Evolutionary conservation across 2,888 invertebrate species (phyloP), one percentile per base, ranked within the genome.

Genomic region (Aspidiotus rigidus): DNA sequence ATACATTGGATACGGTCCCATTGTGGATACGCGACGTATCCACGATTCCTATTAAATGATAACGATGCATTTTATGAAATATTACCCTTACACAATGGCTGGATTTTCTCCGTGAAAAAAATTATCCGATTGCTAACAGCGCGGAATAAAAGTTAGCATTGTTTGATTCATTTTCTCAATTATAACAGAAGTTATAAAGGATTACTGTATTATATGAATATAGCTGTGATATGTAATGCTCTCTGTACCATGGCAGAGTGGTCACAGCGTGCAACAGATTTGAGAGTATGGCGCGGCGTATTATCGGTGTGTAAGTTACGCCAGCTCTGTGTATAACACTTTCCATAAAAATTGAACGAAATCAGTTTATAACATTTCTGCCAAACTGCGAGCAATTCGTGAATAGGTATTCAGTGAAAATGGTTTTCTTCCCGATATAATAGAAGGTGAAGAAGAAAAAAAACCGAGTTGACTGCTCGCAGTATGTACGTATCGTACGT

Each of bases 51-150:
- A 62, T 41, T 59, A 66, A 66, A 66, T 56, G 57, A 56, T 66
- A 66, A 66, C 66, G 66, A 66, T 66, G 66, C 66, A 66, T 66
- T 57, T 66, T 66, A 66, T 66, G 66, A 66, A 66, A 59, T 66
- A 66, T 66, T 66, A 66, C 57, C 66, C 66, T 66, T 44, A 42
- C 66, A 66, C 66, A 66, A 66, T 57, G 66, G 57, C 66, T 17
- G 11, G 16, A 41, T 66, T 66, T 66, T 42, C 39, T 15, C 57
- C n/a, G 17, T 16, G 56, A 66, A 49, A 64, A 49, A 55, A 49
- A 49, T 49, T 49, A 49, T 49, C 49, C 49, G 49, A 49, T 49
- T 49, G 49, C 49, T 56, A 54, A 16, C 57, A 66, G 66, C 57
- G 41, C 44, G 66, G 42, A 56, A 66, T 57, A 57, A 16, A 44